Evolutionary conservation across 2,797 vertebrate genomes (phyloP), one percentile per base, ranked within the genome.

Genomic region (Chrosomus eos): DNA sequence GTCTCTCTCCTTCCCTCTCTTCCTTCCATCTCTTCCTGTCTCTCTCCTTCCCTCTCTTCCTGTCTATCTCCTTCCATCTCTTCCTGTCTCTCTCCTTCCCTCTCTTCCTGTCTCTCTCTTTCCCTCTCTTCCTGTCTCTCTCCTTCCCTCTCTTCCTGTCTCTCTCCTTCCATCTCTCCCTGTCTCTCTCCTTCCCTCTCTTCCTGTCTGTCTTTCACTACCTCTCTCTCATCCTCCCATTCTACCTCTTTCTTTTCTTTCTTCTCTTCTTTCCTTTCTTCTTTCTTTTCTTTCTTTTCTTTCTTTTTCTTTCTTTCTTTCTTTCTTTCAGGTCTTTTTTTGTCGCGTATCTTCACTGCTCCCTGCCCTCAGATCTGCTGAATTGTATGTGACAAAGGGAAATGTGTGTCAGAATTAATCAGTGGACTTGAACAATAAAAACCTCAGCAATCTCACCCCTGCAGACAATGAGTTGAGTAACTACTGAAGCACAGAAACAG

Each of bases 361-460:
- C 11, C 33, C 74, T 80, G 1, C 21, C 76, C 87, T 62, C 0
- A 62, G 28, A 85, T 72, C 71, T 45, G 51, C 71, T 81, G 77
- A 86, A 88, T 76, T 85, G 72, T 84, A 62, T 84, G 73, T 80
- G 86, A 86, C 80, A 84, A 86, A 81, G 71, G 87, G 73, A 86
- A 89, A 80, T 80, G 58, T 55, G 38, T 83, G 83, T 85, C 80
- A 80, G 43, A 72, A 87, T 81, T 84, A 88, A 73, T 88, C 53
- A 70, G 71, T 64, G 58, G 21, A 77, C 76, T 60, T 73, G 53
- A 53, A 82, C 66, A 64, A 83, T 80, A 81, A 73, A 53, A 86
- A 82, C 66, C 66, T 84, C 73, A 62, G 67, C 76, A 36, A 72
- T 73, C 55, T 72, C 43, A 43, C 21, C 66, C 33, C 51, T 51